These are phyloP conservation scores for Hipposideros larvatus DNA, from an alignment of 2,797 vertebrate species.

Conservation along the genomic window DNA sequence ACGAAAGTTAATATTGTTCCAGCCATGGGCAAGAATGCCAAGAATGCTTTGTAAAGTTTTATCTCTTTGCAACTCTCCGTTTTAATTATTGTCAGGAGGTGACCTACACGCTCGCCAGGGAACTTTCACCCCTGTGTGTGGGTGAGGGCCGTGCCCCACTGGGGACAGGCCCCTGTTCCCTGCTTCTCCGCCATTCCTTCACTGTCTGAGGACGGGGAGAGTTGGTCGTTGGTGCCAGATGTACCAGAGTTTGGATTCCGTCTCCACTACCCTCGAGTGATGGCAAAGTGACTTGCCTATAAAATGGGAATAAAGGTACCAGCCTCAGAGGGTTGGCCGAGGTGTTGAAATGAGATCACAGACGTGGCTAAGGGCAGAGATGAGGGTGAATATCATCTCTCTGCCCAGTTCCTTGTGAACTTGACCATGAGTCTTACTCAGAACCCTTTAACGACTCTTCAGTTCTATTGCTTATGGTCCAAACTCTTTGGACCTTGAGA, in stretches of 20 bases:
- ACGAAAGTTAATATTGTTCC: constrained; percentile 76
- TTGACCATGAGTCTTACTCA: background rate
- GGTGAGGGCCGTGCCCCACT: background rate
- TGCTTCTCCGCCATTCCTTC: background rate
- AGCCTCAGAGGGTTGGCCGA: rapidly evolving
- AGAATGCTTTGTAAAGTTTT: constrained; percentile 76
- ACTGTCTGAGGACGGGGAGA: background rate
- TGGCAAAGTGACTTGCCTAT: background rate
- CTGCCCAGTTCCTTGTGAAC: background rate
- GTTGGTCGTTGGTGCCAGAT: background rate
- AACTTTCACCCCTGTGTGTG: background rate
- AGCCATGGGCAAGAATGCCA: constrained; percentile 68
- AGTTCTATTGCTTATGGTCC: background rate
- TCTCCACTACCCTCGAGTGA: background rate
- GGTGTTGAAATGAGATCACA: background rate
- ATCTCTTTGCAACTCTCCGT: constrained; percentile 61
- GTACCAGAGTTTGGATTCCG: background rate
- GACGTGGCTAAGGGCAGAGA: background rate
- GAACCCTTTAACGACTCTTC: background rate
- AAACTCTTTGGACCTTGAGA: background rate
- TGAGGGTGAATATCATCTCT: background rate
- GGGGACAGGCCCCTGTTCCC: background rate
- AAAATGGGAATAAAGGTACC: background rate
- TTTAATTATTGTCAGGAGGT: constrained; percentile 76
- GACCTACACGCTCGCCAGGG: constrained; percentile 33